phyloP scores from a whole-genome alignment of 2,888 invertebrate species.

The Phortica okadai region DNA sequence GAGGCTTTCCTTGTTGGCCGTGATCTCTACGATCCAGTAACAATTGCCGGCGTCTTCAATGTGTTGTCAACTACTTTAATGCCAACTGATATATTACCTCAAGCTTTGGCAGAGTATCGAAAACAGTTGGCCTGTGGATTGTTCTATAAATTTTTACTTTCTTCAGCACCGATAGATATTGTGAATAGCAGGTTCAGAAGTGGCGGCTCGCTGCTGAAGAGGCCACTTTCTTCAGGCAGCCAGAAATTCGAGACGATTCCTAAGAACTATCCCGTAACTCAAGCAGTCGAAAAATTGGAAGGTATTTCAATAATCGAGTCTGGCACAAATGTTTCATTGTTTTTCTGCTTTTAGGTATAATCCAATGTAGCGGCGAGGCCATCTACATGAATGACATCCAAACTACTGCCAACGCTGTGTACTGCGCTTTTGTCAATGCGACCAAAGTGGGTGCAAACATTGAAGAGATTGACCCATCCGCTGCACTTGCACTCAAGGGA shows the following conservation, averaged over 20 bases:
- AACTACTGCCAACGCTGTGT: slow-evolving; percentile 80
- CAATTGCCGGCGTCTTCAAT: slow-evolving; percentile 77
- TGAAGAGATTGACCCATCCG: slow-evolving; percentile 78
- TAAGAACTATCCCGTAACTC: slow-evolving; percentile 84
- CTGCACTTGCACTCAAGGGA: slow-evolving; percentile 80
- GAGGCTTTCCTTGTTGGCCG: slow-evolving; percentile 70
- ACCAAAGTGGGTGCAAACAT: slow-evolving; percentile 79
- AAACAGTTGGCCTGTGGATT: slow-evolving; percentile 83
- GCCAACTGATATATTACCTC: slow-evolving; percentile 81
- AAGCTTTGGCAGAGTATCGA: slow-evolving; percentile 82
- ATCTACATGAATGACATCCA: slow-evolving; percentile 86
- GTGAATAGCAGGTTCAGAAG: slow-evolving; percentile 78
- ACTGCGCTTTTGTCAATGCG: slow-evolving; percentile 80
- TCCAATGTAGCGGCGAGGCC: slow-evolving; percentile 84
- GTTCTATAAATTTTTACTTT: slow-evolving; percentile 84
- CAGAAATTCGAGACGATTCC: slow-evolving; percentile 84
- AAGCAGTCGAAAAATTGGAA: slow-evolving; percentile 85
- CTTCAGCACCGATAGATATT: slow-evolving; percentile 78
- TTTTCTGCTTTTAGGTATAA: slow-evolving; percentile 75
- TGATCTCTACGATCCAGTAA: slow-evolving; percentile 46
- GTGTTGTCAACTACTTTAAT: slow-evolving; percentile 79
- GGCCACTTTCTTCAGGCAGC: slow-evolving; percentile 81
- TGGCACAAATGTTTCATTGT: background rate
- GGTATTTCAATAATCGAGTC: slow-evolving; percentile 71
- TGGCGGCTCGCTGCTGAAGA: slow-evolving; percentile 79